phyloP scores from a whole-genome alignment of 1,140 invertebrate genomes.

The Procambarus clarkii region DNA sequence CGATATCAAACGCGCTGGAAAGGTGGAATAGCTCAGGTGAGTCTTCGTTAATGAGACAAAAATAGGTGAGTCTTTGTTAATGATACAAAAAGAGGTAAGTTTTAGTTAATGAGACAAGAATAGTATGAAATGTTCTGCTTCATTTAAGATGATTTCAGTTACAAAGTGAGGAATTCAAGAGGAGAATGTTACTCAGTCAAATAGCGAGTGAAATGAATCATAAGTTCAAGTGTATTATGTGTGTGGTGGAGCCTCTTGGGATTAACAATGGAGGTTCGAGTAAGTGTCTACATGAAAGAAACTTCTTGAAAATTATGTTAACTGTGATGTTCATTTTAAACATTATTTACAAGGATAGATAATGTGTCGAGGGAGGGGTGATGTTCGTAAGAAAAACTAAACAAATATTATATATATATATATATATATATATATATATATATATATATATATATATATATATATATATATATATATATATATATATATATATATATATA shows the following conservation, averaged over 20 bases:
- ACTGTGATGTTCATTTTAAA: too few species aligned
- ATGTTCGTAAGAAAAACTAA: too few species aligned
- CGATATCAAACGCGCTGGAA: conserved; percentile 77
- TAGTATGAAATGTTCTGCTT: neutral
- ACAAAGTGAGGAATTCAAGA: too few species aligned
- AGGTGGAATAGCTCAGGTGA: conserved; percentile 71
- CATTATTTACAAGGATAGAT: too few species aligned
- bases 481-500: conserved; percentile 34
- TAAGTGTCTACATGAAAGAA: too few species aligned
- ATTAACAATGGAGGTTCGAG: too few species aligned
- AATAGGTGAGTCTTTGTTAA: neutral
- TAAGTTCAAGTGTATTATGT: too few species aligned
- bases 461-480: conserved; percentile 32
- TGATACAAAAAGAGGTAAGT: neutral
- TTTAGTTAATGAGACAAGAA: neutral
- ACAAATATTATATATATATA: neutral
- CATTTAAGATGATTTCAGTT: neutral
- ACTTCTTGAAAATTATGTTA: too few species aligned
- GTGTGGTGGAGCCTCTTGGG: too few species aligned
- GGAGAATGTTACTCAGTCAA: too few species aligned
- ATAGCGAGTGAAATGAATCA: too few species aligned
- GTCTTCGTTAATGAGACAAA: neutral
- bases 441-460: conserved; percentile 30
- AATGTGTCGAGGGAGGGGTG: too few species aligned
- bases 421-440: neutral